Conservation (phyloP, 2,113 vertebrate species). For the Plecotus auritus region DNA sequence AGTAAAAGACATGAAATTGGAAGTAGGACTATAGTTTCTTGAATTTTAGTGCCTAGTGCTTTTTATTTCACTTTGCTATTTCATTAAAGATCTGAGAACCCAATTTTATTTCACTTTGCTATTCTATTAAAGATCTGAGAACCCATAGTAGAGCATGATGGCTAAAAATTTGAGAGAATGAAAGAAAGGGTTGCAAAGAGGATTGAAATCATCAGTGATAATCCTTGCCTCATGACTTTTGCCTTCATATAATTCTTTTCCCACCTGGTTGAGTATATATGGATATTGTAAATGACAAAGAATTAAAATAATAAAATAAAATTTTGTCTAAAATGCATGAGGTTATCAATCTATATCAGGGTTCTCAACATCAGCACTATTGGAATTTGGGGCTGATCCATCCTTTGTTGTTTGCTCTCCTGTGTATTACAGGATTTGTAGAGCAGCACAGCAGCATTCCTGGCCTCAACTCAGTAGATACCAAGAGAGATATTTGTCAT, state of each 20-base stretch:
- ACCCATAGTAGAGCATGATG: not conserved
- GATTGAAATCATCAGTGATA: not conserved
- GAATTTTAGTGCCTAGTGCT: not conserved
- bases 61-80: not conserved
- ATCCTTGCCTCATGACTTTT: not conserved
- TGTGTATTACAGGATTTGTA: not conserved
- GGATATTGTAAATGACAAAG: not conserved
- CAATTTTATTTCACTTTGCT: not conserved
- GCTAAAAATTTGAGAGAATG: not conserved
- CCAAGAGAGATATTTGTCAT: not conserved
- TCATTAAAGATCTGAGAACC: not conserved
- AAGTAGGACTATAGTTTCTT: not conserved
- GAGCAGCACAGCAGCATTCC: not conserved
- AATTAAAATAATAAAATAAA: not conserved
- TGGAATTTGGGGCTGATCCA: not conserved
- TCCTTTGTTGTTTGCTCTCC: not conserved
- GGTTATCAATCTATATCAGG: not conserved
- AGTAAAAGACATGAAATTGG: not conserved
- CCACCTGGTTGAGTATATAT: not conserved
- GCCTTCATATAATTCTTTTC: not conserved
- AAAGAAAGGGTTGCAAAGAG: not conserved
- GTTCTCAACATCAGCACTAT: not conserved
- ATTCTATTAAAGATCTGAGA: not conserved
- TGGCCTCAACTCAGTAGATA: not conserved
- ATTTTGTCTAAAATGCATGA: not conserved